phyloP scores from a whole-genome alignment of 2,797 vertebrate genomes.

The Naso thynnoides region DNA sequence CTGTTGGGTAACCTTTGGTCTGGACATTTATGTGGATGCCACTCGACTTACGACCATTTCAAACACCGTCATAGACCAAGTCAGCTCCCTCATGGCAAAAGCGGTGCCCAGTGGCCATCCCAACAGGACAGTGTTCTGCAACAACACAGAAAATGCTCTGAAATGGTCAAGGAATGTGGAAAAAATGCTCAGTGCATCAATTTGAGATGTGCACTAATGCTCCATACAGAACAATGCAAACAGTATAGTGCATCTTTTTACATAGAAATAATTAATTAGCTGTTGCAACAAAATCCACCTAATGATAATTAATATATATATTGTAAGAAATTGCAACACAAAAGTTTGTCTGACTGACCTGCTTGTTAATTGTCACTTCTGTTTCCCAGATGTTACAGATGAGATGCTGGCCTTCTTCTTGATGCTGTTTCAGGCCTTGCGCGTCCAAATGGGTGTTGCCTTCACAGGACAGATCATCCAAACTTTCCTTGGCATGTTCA shows the following conservation, averaged over 20 bases:
- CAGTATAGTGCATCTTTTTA: neutral
- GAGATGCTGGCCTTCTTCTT: conserved; percentile 99
- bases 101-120: too few species aligned
- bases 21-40: too few species aligned
- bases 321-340: neutral
- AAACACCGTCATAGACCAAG: too few species aligned
- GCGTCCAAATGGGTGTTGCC: conserved; percentile 98
- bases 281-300: neutral
- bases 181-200: too few species aligned
- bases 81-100: too few species aligned
- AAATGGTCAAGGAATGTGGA: too few species aligned
- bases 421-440: conserved; percentile 94
- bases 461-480: conserved; percentile 99
- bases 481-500: conserved; percentile 99
- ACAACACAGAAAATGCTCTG: too few species aligned
- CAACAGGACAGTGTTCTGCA: too few species aligned
- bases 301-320: neutral
- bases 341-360: neutral
- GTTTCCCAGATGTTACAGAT: conserved; percentile 92
- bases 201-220: neutral
- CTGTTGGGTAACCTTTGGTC: too few species aligned
- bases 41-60: too few species aligned
- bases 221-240: neutral
- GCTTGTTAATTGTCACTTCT: conserved; percentile 14
- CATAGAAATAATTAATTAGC: neutral